Evolutionary conservation across 2,888 invertebrate genomes (phyloP), one percentile per base, ranked within the genome.

Genomic region (Agriopis aurantiaria): DNA sequence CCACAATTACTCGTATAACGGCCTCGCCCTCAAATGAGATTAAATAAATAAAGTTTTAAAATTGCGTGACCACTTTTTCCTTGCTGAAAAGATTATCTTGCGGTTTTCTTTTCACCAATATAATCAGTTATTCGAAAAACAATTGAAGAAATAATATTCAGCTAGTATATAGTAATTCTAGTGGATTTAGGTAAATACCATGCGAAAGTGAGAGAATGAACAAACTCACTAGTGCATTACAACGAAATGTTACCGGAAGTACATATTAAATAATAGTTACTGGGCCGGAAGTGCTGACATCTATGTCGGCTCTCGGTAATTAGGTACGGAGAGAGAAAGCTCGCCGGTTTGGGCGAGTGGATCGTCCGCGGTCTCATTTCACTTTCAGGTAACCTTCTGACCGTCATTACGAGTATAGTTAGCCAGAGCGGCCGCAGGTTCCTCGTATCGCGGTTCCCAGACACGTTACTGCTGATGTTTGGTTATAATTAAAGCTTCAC

Each of bases 281-380:
- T 57, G 17, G 45, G 17, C 49, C 63, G 68, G 68, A 68, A 63
- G 46, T 58, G 41, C 53, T 59, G 59, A 68, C 59, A 64, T 64
- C 55, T 64, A 48, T 49, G 52, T 53, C 63, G 52, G 41, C 33
- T 41, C 52, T 56, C 57, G 8, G 58, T 58, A 53, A 59, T 59
- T 63, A 58, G 63, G 62, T 48, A 57, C 48, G 17, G 58, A 58
- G 58, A 67, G 58, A 58, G 58, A 61, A 61, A 61, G 67, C 33
- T n/a, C 17, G 46, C 7, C 41, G 40, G 56, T 49, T 61, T 57
- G 49, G 51, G 58, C 48, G 58, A 58, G 23, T 48, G 9, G 52
- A 10, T 17, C 40, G 41, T 11, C 41, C 23, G 58, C 43, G 48
- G 53, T 52, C 40, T 45, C 12, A 58, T 68, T 68, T 68, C 59